Base-by-base conservation (phyloP, 2,888 invertebrate genomes). In the Limenitis camilla region DNA sequence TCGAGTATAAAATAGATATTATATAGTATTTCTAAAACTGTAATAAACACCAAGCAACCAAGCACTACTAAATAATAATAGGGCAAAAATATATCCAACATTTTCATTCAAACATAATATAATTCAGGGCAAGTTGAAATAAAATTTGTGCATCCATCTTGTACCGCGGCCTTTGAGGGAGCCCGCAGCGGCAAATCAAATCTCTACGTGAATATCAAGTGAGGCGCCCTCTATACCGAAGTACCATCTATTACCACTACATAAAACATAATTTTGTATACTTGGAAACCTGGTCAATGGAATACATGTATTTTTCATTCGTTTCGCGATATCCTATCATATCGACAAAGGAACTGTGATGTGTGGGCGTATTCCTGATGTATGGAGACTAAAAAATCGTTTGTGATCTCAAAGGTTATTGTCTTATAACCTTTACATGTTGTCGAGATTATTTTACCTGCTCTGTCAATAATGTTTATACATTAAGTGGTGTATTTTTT, bases 171-270 rank as follows among this genome's bases (percentile, higher is more conserved):
- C 56, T 56, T 53, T 53, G 56, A 51, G 45, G 40, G 52, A 38
- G 10, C 43, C 49, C 44, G 27, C 49, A 40, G 53, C 48, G 51
- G 36, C 51, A 48, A 51, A 56, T 56, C 56, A 56, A 56, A 56
- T 53, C 56, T 56, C 51, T 43, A 35, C 55, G 45, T 48, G 56
- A 53, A 56, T 53, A 56, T 48, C 53, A 53, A 56, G 48, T 52
- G 31, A 33, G 19, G 6, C 30, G 38, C 42, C 9, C 10, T 42
- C 32, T 31, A 19, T 29, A 6, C 10, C 38, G 38, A 31, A 19
- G 3, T 19, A 19, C 3, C 19, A 3, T 19, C 19, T 19, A 42
- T 49, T 31, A 33, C 31, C 10, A 10, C 6, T n/a, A 19, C 10
- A 31, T 42, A 52, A 31, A 33, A 30, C 43, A 41, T 31, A 36